Conservation (phyloP, 2,888 invertebrate genomes). For the Athalia circularis region DNA sequence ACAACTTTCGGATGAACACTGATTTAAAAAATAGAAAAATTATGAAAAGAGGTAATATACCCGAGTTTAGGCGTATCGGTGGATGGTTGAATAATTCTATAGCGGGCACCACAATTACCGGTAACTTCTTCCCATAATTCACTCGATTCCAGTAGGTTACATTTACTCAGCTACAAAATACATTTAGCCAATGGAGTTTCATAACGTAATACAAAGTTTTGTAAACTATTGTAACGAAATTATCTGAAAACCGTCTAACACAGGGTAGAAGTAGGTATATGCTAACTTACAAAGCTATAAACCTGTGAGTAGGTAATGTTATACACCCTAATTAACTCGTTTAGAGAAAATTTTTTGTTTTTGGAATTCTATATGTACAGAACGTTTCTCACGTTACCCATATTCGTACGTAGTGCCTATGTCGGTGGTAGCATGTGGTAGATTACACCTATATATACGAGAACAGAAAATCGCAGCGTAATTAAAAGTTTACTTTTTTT, state of each 20-base stretch:
- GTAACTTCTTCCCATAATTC: conserved; percentile 26
- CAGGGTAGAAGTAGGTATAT: conserved; percentile 37
- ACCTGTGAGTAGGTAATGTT: conserved; percentile 46
- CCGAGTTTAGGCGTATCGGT: neutral
- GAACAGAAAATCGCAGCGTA: too few species aligned
- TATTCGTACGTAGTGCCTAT: too few species aligned
- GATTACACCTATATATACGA: too few species aligned
- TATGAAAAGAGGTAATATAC: neutral
- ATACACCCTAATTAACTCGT: neutral
- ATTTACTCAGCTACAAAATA: conserved; percentile 55
- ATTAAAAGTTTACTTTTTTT: too few species aligned
- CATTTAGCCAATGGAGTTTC: conserved; percentile 49
- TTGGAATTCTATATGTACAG: neutral
- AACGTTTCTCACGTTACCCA: too few species aligned
- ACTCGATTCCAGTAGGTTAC: neutral
- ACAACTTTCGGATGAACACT: too few species aligned
- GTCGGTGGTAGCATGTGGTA: too few species aligned
- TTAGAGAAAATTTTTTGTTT: neutral
- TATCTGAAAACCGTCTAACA: conserved; percentile 62
- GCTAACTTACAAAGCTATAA: conserved; percentile 44
- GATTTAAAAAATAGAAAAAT: too few species aligned
- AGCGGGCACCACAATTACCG: neutral
- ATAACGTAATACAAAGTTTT: conserved; percentile 64
- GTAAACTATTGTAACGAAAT: conserved; percentile 65
- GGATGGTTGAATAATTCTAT: neutral